A percentile compares a stretch with the other conserved stretches of the same genome.
phyloP scores from a whole-genome alignment of 1,140 invertebrate species.

The Oreohelix idahoensis region DNA sequence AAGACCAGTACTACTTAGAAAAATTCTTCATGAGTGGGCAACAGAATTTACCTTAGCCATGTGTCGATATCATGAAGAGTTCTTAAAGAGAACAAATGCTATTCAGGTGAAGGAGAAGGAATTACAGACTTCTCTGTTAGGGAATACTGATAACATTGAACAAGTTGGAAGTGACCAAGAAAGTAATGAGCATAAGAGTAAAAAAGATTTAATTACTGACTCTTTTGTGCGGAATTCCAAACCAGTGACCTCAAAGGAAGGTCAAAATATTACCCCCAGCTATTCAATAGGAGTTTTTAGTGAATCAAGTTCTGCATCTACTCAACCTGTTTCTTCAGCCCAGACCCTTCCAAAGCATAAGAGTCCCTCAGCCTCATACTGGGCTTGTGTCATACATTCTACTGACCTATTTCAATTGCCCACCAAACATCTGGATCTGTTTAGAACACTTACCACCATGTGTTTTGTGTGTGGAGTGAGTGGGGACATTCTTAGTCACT shows the following conservation, averaged over 20 bases:
- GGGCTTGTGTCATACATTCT: conserved; percentile 6
- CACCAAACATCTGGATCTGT: not conserved
- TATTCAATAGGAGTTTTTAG: not conserved
- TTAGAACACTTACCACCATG: conserved; percentile 16
- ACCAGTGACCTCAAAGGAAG: not conserved
- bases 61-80: not conserved
- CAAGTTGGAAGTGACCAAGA: not conserved
- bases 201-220: not conserved
- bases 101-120: not conserved
- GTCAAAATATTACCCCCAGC: not conserved
- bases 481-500: conserved; percentile 14
- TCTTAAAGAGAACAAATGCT: not conserved
- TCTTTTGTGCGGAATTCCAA: not conserved
- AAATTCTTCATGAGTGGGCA: conserved; percentile 21
- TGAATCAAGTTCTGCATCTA: no score
- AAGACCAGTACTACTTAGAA: not conserved
- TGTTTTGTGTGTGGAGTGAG: conserved; percentile 19
- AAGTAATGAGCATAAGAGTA: not conserved
- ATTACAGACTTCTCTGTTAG: not conserved
- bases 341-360: no score
- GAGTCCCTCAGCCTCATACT: not conserved
- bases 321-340: not conserved
- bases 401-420: conserved; percentile 11
- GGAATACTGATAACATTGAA: not conserved
- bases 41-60: conserved; percentile 4